Base-by-base conservation (phyloP, 1,140 invertebrate genomes). In the Drosophila pruinosa region DNA sequence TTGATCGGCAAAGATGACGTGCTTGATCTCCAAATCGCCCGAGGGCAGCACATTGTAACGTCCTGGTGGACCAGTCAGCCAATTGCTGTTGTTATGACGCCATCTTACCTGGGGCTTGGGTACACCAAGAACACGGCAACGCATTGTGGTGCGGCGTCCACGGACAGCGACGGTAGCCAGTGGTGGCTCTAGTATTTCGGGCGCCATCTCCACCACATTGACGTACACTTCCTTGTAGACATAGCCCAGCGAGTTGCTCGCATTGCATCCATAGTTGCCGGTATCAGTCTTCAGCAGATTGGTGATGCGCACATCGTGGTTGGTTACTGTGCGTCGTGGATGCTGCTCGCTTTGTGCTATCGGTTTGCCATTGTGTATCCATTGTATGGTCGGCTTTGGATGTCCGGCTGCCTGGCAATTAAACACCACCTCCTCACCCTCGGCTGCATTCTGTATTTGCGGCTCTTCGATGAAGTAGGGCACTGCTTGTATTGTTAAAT, bases 261-360 rank as follows among this genome's bases (percentile, higher is more conserved):
- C 98, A 92, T 99, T 99, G 92, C 99, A 99, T 45, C 99, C 98
- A 89, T 99, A 98, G 92, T 99, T 99, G 62, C 97, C 98, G 4
- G 98, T 99, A 91, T 99, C 99, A 34, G 94, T 93, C 91, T 98
- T 98, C 12, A 93, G 93, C 14, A 99, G 92, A 75, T 96, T 95
- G 8, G 95, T 93, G 68, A 99, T 97, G 1, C 95, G 93, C 36
- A 99, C 96, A 28, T 93, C 95, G 89, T 98, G 95, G 0, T 93
- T 88, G 0, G 92, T 92, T 7, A 97, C 94, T 1, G 70, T 91
- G 28, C 95, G 93, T 47, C 97, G 93, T 0, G 94, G 92, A 93
- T 98, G 98, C 0, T 92, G 92, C 8, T 94, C 93, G 1, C 95
- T 94, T 90, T 97, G 94, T 47, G 94, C 93, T 26, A 99, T 95